Conservation (phyloP, 2,113 vertebrate genomes). For the Isichthys henryi region DNA sequence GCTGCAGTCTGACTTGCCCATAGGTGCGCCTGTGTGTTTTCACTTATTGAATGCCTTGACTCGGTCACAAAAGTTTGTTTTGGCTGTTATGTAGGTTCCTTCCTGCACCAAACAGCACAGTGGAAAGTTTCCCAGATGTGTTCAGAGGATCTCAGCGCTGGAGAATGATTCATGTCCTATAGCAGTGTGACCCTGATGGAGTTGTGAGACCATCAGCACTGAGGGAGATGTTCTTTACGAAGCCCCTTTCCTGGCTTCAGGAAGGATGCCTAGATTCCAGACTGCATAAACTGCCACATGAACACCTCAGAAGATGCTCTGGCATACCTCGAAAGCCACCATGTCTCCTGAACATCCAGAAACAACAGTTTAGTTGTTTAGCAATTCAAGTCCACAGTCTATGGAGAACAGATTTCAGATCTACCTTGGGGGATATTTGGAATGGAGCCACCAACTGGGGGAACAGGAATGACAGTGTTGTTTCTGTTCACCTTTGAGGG, state of each 20-base stretch:
- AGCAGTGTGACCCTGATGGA: not conserved
- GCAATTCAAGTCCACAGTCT: not conserved
- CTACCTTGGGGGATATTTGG: not conserved
- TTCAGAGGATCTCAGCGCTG: not conserved
- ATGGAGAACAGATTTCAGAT: not conserved
- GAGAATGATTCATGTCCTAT: not conserved
- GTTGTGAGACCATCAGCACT: not conserved
- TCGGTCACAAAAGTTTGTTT: not conserved
- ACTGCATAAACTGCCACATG: not conserved
- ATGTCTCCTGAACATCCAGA: not conserved
- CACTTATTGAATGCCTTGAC: not conserved
- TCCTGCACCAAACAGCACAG: not conserved
- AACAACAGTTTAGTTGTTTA: not conserved
- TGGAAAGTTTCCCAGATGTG: not conserved
- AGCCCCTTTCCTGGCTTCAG: not conserved
- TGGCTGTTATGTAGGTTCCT: not conserved
- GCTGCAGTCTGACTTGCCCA: not conserved
- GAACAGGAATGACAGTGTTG: not conserved
- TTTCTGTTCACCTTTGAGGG: not conserved
- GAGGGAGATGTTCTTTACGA: not conserved
- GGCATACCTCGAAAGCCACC: not conserved
- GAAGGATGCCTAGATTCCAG: not conserved
- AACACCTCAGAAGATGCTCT: not conserved
- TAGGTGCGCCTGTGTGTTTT: not conserved
- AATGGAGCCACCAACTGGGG: not conserved